Evolutionary conservation across 2,797 vertebrate genomes (phyloP), one percentile per base, ranked within the genome.

Genomic region (Chelon auratus): DNA sequence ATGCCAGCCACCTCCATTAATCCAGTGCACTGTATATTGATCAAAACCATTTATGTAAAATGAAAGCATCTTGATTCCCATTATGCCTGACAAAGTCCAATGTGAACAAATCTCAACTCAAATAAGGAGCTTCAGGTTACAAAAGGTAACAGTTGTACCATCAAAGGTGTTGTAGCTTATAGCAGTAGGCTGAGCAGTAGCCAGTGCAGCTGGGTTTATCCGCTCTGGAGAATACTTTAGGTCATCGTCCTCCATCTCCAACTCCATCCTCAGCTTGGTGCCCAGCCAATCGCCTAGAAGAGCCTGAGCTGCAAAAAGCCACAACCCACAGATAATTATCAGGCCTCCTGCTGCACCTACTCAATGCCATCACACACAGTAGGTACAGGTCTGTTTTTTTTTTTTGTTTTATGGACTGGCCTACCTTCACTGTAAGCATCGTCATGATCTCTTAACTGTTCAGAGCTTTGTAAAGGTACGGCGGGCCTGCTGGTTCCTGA

Each of bases 261-360:
- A 89, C 81, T 97, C 95, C 75, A 91, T 61, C 0, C 92, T 93
- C 80, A 97, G 83, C 58, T 96, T 96, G 84, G 84, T 94, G 78
- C 93, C 91, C 89, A 97, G 91, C 97, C 97, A 99, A 48, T 94
- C 94, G 57, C 78, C 93, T 45, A 99, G 91, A 77, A 99, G 91
- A 53, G 93, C 93, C 82, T 95, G 95, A 77, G 97, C 98, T 99
- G 87, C 42, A 75, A 76, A 53, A 75, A 24, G 52, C 4, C 77
- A 74, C 22, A 68, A 65, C 30, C 15, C 26, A 42, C 14, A 66
- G 39, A 64, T 72, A 2, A 56, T 3, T 62, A 22, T 50, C 36
- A 17, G 45, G 42, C 17, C 40, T 78, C 45, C 37, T 60, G 47
- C 58, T 62, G 56, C 39, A 62, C 10, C 50, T 9, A 7, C 30